These are phyloP conservation scores for Fukomys damarensis DNA, from an alignment of 2,113 vertebrate genomes.

Conservation along the genomic window DNA sequence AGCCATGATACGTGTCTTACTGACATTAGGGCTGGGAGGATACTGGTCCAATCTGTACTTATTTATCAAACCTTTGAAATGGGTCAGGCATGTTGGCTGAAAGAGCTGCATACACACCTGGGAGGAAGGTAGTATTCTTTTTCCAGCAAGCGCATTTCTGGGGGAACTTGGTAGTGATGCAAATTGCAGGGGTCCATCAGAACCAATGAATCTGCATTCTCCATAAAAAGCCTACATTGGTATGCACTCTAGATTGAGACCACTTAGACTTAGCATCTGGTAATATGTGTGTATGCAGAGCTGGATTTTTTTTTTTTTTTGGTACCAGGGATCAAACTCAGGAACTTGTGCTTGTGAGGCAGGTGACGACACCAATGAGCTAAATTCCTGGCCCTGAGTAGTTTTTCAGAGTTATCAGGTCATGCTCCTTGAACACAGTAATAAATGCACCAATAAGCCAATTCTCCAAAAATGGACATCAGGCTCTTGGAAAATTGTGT, in stretches of 20 bases:
- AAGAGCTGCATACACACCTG: background rate
- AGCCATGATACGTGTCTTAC: background rate
- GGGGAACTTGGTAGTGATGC: background rate
- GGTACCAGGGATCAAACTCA: no score
- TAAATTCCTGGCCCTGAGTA: no score
- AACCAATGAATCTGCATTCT: background rate
- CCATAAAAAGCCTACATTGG: background rate
- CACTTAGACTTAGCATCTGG: slow-evolving; percentile 47
- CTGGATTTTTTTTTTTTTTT: no score
- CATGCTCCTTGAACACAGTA: background rate
- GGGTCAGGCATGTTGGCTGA: background rate
- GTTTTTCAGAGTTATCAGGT: background rate
- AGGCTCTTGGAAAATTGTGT: background rate
- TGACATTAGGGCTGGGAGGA: background rate
- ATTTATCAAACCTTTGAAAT: background rate
- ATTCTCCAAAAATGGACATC: background rate
- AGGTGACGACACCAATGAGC: no score
- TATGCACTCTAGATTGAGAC: slow-evolving; percentile 9
- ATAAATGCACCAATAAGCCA: background rate
- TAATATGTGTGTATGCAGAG: background rate
- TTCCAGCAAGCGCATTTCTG: background rate
- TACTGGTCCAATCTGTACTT: background rate
- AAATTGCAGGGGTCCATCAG: background rate
- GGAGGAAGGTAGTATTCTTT: background rate
- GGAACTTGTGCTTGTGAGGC: no score